Percentiles rank a stretch among this genome's conserved stretches.
These are phyloP conservation scores for Pheucticus melanocephalus DNA, from an alignment of 2,113 vertebrate species.

Conservation along the genomic window DNA sequence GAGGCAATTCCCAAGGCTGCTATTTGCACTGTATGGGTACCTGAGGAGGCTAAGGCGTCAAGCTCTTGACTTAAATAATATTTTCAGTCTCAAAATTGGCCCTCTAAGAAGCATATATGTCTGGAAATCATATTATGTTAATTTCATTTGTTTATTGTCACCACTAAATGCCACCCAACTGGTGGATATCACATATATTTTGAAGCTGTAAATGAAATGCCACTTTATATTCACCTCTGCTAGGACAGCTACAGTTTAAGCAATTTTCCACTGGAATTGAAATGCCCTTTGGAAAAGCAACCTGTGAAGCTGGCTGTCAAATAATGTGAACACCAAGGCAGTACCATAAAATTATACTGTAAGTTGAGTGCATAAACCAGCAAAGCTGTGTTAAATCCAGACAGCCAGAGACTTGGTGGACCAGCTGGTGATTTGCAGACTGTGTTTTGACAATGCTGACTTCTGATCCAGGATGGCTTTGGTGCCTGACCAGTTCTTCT, in stretches of 20 bases:
- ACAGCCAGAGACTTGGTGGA: neutral
- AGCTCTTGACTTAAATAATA: neutral
- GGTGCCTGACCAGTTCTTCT: neutral
- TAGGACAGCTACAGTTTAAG: neutral
- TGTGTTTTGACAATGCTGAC: neutral
- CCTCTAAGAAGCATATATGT: neutral
- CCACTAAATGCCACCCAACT: neutral
- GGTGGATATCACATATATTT: neutral
- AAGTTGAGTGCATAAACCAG: neutral
- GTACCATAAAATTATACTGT: neutral
- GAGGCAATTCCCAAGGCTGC: neutral
- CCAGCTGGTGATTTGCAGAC: neutral
- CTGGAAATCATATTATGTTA: neutral
- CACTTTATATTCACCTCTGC: neutral
- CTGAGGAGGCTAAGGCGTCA: neutral
- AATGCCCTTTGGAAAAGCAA: slow-evolving; percentile 4
- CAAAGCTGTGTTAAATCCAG: neutral
- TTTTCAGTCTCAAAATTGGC: neutral
- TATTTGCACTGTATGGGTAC: neutral
- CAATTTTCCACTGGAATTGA: neutral
- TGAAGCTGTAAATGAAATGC: neutral
- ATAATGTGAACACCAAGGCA: neutral
- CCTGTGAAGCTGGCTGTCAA: neutral
- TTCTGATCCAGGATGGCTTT: neutral
- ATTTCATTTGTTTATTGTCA: neutral